Evolutionary conservation across 2,888 invertebrate genomes (phyloP).

Genomic region (Nowickia ferox): DNA sequence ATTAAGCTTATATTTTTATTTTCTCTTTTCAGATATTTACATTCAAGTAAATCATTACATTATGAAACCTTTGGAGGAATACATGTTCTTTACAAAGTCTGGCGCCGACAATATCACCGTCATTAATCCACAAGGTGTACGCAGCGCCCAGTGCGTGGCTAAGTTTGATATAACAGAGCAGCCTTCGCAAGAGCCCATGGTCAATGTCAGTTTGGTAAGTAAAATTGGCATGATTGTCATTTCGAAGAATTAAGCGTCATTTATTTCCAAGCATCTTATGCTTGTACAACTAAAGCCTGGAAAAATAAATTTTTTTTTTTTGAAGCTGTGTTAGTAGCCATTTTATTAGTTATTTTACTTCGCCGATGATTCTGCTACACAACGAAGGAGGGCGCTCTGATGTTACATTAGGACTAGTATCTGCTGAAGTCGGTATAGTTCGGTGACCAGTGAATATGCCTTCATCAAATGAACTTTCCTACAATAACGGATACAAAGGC

Average conservation of each 20-base stretch:
- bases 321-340: too few species aligned
- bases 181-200: constrained; percentile 85
- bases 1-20: not conserved
- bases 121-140: constrained; percentile 93
- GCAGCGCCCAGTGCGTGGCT: constrained; percentile 93
- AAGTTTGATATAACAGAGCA: constrained; percentile 88
- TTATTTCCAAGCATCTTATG: too few species aligned
- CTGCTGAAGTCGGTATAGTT: too few species aligned
- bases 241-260: not conserved
- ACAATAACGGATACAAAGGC: too few species aligned
- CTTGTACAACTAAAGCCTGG: too few species aligned
- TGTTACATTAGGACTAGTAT: too few species aligned
- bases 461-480: too few species aligned
- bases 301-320: too few species aligned
- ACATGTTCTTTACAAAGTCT: constrained; percentile 94
- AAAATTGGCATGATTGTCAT: not conserved
- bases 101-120: constrained; percentile 93
- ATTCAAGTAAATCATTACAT: constrained; percentile 91
- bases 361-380: too few species aligned
- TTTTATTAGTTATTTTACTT: too few species aligned
- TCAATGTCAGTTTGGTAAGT: constrained; percentile 86
- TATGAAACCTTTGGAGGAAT: constrained; percentile 95
- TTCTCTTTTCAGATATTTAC: constrained; percentile 87
- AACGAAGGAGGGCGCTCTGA: too few species aligned
- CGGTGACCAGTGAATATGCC: too few species aligned